A percentile compares a stretch with the other conserved stretches of the same genome.
These are phyloP conservation scores for Drosophila parthenogenetica DNA, from an alignment of 2,888 invertebrate genomes.

Conservation along the genomic window DNA sequence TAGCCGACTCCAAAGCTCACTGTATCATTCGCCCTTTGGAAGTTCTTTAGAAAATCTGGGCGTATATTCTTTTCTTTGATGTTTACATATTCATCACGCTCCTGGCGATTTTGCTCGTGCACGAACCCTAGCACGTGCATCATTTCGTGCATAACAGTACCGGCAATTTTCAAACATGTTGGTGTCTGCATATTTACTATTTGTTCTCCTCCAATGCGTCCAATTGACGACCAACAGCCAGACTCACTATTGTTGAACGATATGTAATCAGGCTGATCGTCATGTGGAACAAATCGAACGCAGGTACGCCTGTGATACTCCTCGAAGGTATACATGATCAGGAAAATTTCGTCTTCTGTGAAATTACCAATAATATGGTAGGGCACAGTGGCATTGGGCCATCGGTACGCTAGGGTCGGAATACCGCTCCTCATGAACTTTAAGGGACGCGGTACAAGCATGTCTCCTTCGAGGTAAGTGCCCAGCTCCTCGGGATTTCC, in stretches of 20 bases:
- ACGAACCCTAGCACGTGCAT: constrained; percentile 92
- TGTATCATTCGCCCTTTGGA: constrained; percentile 88
- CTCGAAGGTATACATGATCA: constrained; percentile 89
- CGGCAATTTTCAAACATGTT: constrained; percentile 88
- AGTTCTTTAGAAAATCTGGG: constrained; percentile 88
- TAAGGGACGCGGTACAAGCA: constrained; percentile 87
- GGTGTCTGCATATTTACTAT: constrained; percentile 91
- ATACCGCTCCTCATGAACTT: constrained; percentile 86
- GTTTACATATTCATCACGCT: constrained; percentile 89
- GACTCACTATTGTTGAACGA: constrained; percentile 88
- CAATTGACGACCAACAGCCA: constrained; percentile 93
- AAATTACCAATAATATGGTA: constrained; percentile 89
- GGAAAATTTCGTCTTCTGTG: constrained; percentile 86
- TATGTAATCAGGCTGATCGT: constrained; percentile 89
- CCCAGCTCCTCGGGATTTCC: constrained; percentile 93
- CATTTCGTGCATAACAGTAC: constrained; percentile 91
- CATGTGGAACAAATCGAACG: constrained; percentile 89
- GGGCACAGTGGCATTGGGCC: constrained; percentile 90
- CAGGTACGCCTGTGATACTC: constrained; percentile 92
- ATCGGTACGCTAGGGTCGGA: constrained; percentile 85
- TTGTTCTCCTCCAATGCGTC: constrained; percentile 87
- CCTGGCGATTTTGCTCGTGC: constrained; percentile 92
- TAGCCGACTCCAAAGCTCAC: constrained; percentile 89
- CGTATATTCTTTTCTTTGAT: constrained; percentile 90
- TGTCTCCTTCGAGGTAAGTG: constrained; percentile 91